Evolutionary conservation across 2,888 invertebrate species (phyloP).

Genomic region (Penaeus monodon): DNA sequence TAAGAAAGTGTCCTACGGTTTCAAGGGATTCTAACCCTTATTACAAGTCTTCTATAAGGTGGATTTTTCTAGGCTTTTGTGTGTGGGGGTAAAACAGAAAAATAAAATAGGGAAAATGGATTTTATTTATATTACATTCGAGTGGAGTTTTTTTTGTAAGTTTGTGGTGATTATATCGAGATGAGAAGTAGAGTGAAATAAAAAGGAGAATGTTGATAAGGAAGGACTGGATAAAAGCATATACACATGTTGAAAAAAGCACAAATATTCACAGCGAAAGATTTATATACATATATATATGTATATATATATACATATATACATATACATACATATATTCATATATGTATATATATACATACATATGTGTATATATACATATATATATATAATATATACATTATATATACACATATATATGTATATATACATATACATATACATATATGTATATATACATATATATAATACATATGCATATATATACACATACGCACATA

Average conservation of each 20-base stretch:
- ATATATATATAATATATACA: constrained; percentile 32
- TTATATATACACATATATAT: constrained; percentile 35
- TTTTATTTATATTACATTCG: no score
- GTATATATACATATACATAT: constrained; percentile 20
- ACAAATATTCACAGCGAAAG: constrained; percentile 13
- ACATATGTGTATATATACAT: constrained; percentile 26
- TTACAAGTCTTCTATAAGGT: no score
- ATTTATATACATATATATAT: constrained; percentile 37
- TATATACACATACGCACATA: not conserved
- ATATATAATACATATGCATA: constrained; percentile 20
- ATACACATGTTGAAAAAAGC: not conserved
- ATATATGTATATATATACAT: constrained; percentile 26
- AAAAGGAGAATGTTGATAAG: no score
- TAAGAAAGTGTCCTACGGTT: constrained; percentile 15
- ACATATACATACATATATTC: constrained; percentile 22
- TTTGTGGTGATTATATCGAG: no score
- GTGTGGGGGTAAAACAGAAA: no score
- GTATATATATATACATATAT: constrained; percentile 30
- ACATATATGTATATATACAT: constrained; percentile 10
- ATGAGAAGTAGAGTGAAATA: no score
- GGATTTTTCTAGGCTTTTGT: no score
- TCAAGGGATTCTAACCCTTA: constrained; percentile 2
- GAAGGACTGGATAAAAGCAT: not conserved
- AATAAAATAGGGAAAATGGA: no score
- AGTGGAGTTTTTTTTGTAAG: no score